Evolutionary conservation across 2,888 invertebrate genomes (phyloP), one percentile per base, ranked within the genome.

Genomic region (Scotopteryx bipunctaria): DNA sequence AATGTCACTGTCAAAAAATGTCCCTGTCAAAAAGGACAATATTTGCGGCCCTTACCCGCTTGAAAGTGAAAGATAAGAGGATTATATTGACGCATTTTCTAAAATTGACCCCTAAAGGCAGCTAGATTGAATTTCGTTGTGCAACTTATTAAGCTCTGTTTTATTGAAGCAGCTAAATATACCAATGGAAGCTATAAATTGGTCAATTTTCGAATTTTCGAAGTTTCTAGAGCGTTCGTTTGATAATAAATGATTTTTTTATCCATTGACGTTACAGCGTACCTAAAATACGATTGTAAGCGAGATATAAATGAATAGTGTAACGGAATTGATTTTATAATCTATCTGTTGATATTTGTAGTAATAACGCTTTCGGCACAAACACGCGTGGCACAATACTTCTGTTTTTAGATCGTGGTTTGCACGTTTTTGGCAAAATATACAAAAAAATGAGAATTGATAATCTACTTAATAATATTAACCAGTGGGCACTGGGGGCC

Each of bases 321-420:
- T 17, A 50, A 65, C 61, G 79, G 79, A 79, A 79, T 79, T 79
- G 79, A 79, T 78, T 78, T 77, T 67, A 61, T 64, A 64, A 64
- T 61, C 44, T 57, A 53, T 65, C 64, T 66, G 59, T 59, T 62
- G 52, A 56, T 68, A 66, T 59, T 65, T 50, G 64, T 71, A 71
- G 71, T 71, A 58, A 63, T 58, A 64, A 59, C 25, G 76, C 77
- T 78, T 76, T 58, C 57, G 60, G 76, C 78, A 78, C 79, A 77
- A 69, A 74, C 69, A 67, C 70, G 68, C 76, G 78, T 57, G 73
- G 77, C 78, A 77, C 78, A 78, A 76, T 49, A 64, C 66, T 57
- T 60, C 50, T 52, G 44, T 17, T 41, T 60, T 52, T 52, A 42
- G 36, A 47, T 53, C 65, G 56, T 40, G 45, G 37, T 55, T 55